These are phyloP conservation scores for Iselma pallidipennis DNA, from an alignment of 2,888 invertebrate genomes.

Conservation along the genomic window DNA sequence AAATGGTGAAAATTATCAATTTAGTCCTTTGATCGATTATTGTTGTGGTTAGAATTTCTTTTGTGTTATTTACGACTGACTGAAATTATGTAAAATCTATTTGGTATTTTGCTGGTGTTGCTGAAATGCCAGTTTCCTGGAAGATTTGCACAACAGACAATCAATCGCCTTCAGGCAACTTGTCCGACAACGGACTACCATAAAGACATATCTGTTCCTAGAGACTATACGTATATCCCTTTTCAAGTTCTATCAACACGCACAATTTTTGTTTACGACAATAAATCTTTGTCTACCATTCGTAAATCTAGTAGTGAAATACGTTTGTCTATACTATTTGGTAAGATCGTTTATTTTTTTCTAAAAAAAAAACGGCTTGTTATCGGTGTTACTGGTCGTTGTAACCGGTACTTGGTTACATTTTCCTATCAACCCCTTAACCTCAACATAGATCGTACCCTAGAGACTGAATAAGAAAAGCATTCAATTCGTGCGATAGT, in stretches of 20 bases:
- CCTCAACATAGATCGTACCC: conserved; percentile 34
- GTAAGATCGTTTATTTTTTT: not conserved
- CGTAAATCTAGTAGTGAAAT: not conserved
- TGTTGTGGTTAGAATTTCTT: too few relatives aligned
- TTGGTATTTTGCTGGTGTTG: not conserved
- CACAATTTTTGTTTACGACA: not conserved
- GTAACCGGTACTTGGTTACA: not conserved
- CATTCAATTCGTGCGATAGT: conserved; percentile 32
- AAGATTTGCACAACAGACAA: not conserved
- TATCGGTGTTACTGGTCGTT: not conserved
- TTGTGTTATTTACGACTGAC: not conserved
- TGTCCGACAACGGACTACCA: not conserved
- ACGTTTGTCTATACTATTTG: not conserved
- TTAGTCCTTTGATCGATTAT: too few relatives aligned
- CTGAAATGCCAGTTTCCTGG: too few relatives aligned
- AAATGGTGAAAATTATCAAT: too few relatives aligned
- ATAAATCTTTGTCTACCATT: not conserved
- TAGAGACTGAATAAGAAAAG: conserved; percentile 25
- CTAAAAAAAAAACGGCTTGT: not conserved
- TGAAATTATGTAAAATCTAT: not conserved
- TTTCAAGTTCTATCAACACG: not conserved
- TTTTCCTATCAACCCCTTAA: conserved; percentile 33
- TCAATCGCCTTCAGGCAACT: not conserved
- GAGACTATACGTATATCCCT: not conserved
- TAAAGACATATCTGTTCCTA: not conserved